Base-by-base conservation (phyloP, 2,888 invertebrate genomes). In the Eutolmus rufibarbis region DNA sequence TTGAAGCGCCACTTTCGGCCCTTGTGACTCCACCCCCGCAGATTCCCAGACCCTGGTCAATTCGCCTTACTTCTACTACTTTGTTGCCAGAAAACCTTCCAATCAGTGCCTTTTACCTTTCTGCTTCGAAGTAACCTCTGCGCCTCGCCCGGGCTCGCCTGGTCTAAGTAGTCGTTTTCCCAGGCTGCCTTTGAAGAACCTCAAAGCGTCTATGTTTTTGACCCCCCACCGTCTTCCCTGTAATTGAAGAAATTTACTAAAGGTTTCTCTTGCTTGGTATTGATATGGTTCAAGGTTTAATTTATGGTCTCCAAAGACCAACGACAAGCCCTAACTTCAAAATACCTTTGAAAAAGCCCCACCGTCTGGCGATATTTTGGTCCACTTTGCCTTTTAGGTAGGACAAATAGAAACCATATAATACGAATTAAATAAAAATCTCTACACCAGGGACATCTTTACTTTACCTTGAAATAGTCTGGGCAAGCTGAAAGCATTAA, bases 31-130 rank as follows among this genome's bases (percentile, higher is more conserved):
- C 43, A 2, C 14, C 2, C 43, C 43, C 40, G 40, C 40, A 40
- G 2, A 40, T 40, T 5, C 40, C 4, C 43, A 46, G 14, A 46
- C 43, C 81, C 34, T 31, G n/a, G 14, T 5, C 31, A 81, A 31
- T 56, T 81, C 28, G 23, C 28, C n/a, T 14, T 19, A 78, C 81
- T 81, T 66, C 23, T 66, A 4, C 66, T 66, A 66, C 66, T 66
- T 66, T 66, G 46, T 78, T 78, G 43, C 37, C 23, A 31, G 81
- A 51, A 81, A 34, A 81, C 31, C 81, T 46, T 51, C 81, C 81
- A 81, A 81, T 81, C 81, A 81, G 81, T 81, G 81, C 34, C 34
- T 81, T 78, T 78, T 78, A 23, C 51, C 28, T 51, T 76, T 76
- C 37, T 19, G 28, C 66, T 66, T 7, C n/a, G n/a, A 76, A 76